Evolutionary conservation across 1,140 invertebrate species (phyloP).

Genomic region (Subanguina moxae): DNA sequence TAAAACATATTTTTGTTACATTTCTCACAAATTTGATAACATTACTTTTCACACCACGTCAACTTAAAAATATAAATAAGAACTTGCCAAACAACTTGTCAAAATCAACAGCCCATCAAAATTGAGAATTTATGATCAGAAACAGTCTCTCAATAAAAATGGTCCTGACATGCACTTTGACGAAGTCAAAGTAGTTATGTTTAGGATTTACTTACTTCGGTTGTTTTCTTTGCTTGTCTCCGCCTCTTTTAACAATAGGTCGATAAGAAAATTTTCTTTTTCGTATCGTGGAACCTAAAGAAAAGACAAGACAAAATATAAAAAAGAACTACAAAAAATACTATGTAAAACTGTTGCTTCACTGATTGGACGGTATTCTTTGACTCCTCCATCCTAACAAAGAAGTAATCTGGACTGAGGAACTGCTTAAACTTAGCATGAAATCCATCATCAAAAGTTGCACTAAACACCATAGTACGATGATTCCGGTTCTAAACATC

Average conservation of each 20-base stretch:
- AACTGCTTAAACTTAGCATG: conserved; percentile 20
- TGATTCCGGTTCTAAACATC: conserved; percentile 15
- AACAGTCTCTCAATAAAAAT: too few relatives aligned
- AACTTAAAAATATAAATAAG: too few relatives aligned
- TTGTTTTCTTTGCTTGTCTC: neutral
- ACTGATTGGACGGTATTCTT: conserved; percentile 27
- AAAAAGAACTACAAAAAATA: conserved; percentile 1
- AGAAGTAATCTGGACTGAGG: conserved; percentile 17
- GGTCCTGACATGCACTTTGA: too few relatives aligned
- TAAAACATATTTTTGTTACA: too few relatives aligned
- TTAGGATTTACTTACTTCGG: too few relatives aligned
- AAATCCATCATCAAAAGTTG: conserved; percentile 22
- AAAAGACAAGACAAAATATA: neutral
- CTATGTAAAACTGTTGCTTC: conserved; percentile 21
- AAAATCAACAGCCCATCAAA: too few relatives aligned
- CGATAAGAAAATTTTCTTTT: conserved; percentile 3
- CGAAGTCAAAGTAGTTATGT: too few relatives aligned
- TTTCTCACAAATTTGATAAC: too few relatives aligned
- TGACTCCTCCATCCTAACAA: conserved; percentile 23
- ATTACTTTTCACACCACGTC: too few relatives aligned
- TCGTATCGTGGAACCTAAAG: neutral
- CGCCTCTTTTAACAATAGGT: neutral
- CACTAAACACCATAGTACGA: conserved; percentile 34
- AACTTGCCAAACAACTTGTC: too few relatives aligned
- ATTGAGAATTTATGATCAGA: too few relatives aligned